These are phyloP conservation scores for Ricordea florida DNA, from an alignment of 92 coral and sea anemone genomes.

Conservation along the genomic window DNA sequence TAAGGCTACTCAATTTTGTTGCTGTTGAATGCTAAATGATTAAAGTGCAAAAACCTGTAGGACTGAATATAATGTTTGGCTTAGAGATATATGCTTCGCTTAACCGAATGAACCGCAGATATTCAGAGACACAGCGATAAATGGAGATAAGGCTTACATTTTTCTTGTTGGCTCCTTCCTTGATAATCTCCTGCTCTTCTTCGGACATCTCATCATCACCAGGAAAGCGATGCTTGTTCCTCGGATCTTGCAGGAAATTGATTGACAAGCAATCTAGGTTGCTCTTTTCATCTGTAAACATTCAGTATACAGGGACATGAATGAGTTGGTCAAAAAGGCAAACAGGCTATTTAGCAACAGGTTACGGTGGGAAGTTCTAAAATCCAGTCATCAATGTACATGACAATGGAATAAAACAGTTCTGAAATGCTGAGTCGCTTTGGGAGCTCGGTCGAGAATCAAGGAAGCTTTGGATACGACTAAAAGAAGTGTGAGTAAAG, in stretches of 20 bases:
- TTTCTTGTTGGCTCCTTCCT: not conserved
- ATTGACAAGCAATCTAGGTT: not conserved
- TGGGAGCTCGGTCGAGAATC: not conserved
- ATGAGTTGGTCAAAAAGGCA: not conserved
- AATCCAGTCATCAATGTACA: not conserved
- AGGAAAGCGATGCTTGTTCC: constrained; percentile 8
- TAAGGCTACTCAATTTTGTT: too few species aligned
- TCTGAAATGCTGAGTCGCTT: not conserved
- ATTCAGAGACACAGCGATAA: too few species aligned
- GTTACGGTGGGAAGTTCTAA: not conserved
- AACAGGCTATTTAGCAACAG: not conserved
- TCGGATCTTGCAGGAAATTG: constrained; percentile 2
- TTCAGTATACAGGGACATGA: constrained; percentile 1
- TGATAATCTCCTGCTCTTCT: constrained; percentile 3
- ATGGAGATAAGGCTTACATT: constrained; percentile 1
- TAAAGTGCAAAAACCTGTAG: too few species aligned
- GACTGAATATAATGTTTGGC: too few species aligned
- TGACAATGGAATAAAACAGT: not conserved
- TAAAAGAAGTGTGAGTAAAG: not conserved
- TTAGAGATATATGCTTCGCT: too few species aligned
- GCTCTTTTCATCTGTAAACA: constrained; percentile 7
- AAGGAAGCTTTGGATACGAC: not conserved
- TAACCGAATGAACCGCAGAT: too few species aligned
- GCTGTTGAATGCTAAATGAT: too few species aligned
- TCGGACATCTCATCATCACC: not conserved